Evolutionary conservation across 2,888 invertebrate species (phyloP).

Genomic region (Volucella bombylans): DNA sequence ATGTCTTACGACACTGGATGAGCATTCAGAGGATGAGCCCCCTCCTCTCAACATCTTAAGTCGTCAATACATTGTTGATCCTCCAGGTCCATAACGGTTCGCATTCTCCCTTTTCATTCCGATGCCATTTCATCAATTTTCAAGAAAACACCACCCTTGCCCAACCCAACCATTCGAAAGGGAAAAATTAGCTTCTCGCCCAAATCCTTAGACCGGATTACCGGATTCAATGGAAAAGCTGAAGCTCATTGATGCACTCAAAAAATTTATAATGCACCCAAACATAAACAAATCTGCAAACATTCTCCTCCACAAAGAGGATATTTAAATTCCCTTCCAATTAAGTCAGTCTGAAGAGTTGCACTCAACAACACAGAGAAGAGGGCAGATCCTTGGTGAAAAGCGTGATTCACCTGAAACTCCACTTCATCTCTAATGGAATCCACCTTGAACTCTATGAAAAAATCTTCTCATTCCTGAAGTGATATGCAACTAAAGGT

Average conservation of each 20-base stretch:
- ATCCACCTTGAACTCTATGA: conserved; percentile 63
- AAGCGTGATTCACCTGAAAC: conserved; percentile 14
- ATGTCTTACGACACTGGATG: too few species aligned
- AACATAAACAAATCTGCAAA: not conserved
- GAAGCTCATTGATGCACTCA: conserved; percentile 10
- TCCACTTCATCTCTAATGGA: conserved; percentile 60
- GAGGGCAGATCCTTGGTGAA: not conserved
- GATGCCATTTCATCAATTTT: too few species aligned
- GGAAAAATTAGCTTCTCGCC: not conserved
- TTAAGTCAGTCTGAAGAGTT: conserved; percentile 60
- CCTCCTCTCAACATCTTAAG: too few species aligned
- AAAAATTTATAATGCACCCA: not conserved
- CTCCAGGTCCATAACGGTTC: too few species aligned
- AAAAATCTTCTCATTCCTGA: not conserved
- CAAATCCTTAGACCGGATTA: not conserved
- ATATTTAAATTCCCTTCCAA: conserved; percentile 53
- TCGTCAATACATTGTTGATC: too few species aligned
- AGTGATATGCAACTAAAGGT: not conserved
- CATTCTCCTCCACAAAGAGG: not conserved
- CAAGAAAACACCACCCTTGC: too few species aligned
- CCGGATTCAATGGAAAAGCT: conserved; percentile 1
- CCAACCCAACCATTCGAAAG: not conserved
- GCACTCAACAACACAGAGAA: not conserved
- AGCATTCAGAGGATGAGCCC: too few species aligned
- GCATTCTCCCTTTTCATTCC: too few species aligned